Percentiles rank a stretch among this genome's conserved stretches.
Evolutionary conservation across 2,797 vertebrate species (phyloP).

Genomic region (Sebastolobus altivelis): DNA sequence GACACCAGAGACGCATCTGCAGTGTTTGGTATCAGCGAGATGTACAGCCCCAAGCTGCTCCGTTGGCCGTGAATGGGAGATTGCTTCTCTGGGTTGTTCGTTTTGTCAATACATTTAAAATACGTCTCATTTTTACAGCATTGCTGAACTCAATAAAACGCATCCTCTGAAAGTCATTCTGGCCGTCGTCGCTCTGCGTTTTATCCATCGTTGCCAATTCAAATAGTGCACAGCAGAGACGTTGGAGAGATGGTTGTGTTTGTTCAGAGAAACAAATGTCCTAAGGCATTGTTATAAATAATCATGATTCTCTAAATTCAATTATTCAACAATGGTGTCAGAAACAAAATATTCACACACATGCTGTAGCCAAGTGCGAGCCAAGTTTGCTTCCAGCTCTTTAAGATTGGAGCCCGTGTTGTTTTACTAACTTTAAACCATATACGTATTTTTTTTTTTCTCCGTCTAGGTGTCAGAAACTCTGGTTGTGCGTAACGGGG

Average conservation of each 20-base stretch:
- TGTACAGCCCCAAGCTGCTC: conserved; percentile 31
- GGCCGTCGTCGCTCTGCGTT: neutral
- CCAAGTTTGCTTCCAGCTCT: conserved; percentile 13
- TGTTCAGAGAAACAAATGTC: conserved; percentile 47
- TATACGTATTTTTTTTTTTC: neutral
- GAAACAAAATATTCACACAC: conserved; percentile 23
- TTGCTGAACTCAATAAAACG: conserved; percentile 29
- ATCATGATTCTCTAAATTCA: conserved; percentile 43
- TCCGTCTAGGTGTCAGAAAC: conserved; percentile 91
- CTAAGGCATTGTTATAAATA: conserved; percentile 45
- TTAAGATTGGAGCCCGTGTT: neutral
- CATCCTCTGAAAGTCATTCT: conserved; percentile 14
- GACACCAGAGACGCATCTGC: conserved; percentile 20
- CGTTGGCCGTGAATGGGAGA: conserved; percentile 16
- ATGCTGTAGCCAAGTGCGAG: conserved; percentile 10
- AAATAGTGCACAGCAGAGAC: conserved; percentile 6
- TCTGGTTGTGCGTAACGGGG: conserved; percentile 92
- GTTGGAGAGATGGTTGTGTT: conserved; percentile 35
- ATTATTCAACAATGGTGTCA: conserved; percentile 45
- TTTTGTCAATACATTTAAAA: conserved; percentile 56
- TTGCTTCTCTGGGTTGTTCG: conserved; percentile 34
- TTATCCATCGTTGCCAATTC: conserved; percentile 29
- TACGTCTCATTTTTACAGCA: conserved; percentile 9
- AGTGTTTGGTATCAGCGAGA: conserved; percentile 32
- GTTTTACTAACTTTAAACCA: conserved; percentile 20